phyloP scores from a whole-genome alignment of 2,113 vertebrate species.

The Oreochromis niloticus region DNA sequence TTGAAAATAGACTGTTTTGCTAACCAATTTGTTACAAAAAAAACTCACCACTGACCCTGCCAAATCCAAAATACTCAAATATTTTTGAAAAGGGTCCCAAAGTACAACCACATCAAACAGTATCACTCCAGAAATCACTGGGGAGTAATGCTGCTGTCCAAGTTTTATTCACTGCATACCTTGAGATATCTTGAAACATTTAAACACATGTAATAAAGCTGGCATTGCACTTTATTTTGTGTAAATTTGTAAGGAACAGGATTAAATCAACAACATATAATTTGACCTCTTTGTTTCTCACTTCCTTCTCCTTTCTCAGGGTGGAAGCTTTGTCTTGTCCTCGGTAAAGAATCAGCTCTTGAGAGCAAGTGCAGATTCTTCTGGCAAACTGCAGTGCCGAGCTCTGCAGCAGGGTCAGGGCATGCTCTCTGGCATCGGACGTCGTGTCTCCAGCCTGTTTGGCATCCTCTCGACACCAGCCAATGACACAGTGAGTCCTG shows the following conservation, averaged over 20 bases:
- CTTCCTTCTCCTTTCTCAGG: slow-evolving; percentile 64
- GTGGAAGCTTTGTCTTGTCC: slow-evolving; percentile 85
- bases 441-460: slow-evolving; percentile 89
- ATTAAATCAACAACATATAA: background rate
- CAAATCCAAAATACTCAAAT: background rate
- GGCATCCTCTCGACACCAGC: slow-evolving; percentile 85
- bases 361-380: slow-evolving; percentile 74
- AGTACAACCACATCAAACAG: background rate
- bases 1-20: background rate
- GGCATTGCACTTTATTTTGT: background rate
- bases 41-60: background rate
- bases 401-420: slow-evolving; percentile 85
- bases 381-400: slow-evolving; percentile 81
- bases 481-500: slow-evolving; percentile 79
- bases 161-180: background rate
- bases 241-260: background rate
- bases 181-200: background rate
- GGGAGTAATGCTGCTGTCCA: background rate
- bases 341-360: slow-evolving; percentile 78
- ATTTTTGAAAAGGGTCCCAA: background rate
- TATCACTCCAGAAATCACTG: background rate
- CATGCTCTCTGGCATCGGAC: slow-evolving; percentile 90
- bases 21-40: background rate
- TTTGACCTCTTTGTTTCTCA: background rate
- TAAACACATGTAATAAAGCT: background rate